Evolutionary conservation across 64 coral and sea anemone species (phyloP), one percentile per base, ranked within the genome.

Genomic region (Stichodactyla mertensii): DNA sequence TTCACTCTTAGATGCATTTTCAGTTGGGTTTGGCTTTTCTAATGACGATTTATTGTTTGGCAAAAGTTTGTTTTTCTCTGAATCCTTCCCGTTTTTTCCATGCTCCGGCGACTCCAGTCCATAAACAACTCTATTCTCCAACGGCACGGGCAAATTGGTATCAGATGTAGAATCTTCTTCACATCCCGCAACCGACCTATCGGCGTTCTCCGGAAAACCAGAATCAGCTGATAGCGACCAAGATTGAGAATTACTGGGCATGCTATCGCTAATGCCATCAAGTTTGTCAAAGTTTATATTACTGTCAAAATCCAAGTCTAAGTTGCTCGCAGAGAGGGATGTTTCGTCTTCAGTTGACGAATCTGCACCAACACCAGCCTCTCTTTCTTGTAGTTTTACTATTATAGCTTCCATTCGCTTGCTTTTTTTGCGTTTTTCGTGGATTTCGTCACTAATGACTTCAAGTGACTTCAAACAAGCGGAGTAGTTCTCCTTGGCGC

Each of bases 391-490:
- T 6, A 97, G 88, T 51, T 97, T 97, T 13, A 91, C 79, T 51
- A 97, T 79, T 51, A 93, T 19, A 2, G 64, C 54, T 28, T 88
- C 51, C 60, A 78, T 92, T 80, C 91, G 88, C 88, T 88, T 97
- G 59, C 91, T 64, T 62, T 45, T 45, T 45, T 93, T 97, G 78
- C 94, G 84, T 55, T 93, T 97, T 62, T 93, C 86, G 59, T 97
- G 94, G 27, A 97, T 97, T 52, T 97, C 94, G 19, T 97, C 94
- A 18, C 94, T 97, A 20, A 97, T 97, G 57, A 64, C 51, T 62
- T 97, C 94, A 2, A 97, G 78, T 4, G 94, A 97, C 74, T 84
- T 93, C 16, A 97, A 80, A 64, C 94, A 97, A 0, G 80, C 83
- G 10, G 91, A 90, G 70, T 97, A 97, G 18, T 89, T 92, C 2